Conservation (phyloP, 2,888 invertebrate species). For the Andricus quercusramuli region DNA sequence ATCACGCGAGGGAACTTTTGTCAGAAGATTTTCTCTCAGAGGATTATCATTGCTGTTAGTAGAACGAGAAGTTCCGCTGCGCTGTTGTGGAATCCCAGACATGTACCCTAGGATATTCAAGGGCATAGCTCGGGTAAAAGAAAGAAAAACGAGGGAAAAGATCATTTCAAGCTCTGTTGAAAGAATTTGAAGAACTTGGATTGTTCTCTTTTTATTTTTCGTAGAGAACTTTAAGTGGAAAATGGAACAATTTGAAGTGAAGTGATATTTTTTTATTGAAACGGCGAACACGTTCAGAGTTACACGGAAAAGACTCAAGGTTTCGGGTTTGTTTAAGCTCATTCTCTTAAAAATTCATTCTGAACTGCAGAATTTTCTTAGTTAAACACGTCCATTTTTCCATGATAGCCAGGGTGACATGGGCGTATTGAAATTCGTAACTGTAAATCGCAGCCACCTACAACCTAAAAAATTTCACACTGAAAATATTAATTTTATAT, state of each 20-base stretch:
- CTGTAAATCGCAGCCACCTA: too few relatives aligned
- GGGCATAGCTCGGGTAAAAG: background rate
- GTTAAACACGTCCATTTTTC: too few relatives aligned
- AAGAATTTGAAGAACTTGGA: background rate
- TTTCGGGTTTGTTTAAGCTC: too few relatives aligned
- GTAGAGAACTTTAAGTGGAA: background rate
- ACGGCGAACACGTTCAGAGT: background rate
- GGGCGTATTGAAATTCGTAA: too few relatives aligned
- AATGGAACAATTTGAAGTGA: slow-evolving; percentile 5
- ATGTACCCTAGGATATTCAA: background rate
- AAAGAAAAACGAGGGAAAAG: background rate
- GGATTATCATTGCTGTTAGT: slow-evolving; percentile 56
- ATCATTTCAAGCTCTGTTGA: background rate
- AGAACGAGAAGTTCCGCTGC: slow-evolving; percentile 32
- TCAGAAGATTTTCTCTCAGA: slow-evolving; percentile 52
- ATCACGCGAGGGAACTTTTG: slow-evolving; percentile 49
- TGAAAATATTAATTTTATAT: too few relatives aligned
- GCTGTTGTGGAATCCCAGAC: background rate
- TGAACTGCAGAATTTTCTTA: too few relatives aligned
- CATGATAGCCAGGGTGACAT: too few relatives aligned
- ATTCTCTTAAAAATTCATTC: too few relatives aligned
- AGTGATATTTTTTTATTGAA: background rate
- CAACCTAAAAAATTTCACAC: too few relatives aligned
- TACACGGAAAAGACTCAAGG: too few relatives aligned
- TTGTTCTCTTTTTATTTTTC: background rate